Evolutionary conservation across 2,113 vertebrate genomes (phyloP).

Genomic region (Pseudonaja textilis): DNA sequence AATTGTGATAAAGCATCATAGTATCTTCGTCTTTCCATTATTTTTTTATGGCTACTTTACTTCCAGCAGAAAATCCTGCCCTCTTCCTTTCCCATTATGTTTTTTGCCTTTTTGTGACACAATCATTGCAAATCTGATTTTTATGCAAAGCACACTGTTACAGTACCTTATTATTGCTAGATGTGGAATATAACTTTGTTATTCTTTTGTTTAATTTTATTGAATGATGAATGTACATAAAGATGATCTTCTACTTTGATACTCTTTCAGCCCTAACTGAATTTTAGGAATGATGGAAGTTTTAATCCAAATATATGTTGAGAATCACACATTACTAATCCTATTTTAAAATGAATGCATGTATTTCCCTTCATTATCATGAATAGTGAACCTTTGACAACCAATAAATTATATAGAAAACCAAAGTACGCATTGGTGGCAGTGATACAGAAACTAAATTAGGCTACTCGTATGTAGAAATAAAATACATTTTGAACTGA

Average conservation of each 20-base stretch:
- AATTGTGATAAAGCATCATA: background rate
- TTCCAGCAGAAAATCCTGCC: background rate
- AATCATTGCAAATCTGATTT: background rate
- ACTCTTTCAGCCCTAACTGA: background rate
- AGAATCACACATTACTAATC: background rate
- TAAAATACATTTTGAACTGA: background rate
- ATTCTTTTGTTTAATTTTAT: background rate
- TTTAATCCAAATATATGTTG: background rate
- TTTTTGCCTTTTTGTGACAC: background rate
- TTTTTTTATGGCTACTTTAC: background rate
- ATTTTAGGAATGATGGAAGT: background rate
- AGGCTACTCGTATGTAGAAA: rapidly evolving
- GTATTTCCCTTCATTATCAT: background rate
- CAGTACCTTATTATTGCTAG: background rate
- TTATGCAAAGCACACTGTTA: background rate
- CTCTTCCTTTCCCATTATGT: background rate
- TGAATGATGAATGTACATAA: background rate
- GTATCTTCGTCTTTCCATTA: background rate
- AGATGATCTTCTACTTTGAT: background rate
- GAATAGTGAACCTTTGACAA: background rate
- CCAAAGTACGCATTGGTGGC: background rate
- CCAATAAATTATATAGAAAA: background rate
- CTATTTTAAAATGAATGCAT: background rate
- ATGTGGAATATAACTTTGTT: background rate
- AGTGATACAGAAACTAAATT: background rate